A percentile compares a stretch with the other conserved stretches of the same genome.
Conservation (phyloP, 2,888 invertebrate genomes). For the Clitarchus hookeri region DNA sequence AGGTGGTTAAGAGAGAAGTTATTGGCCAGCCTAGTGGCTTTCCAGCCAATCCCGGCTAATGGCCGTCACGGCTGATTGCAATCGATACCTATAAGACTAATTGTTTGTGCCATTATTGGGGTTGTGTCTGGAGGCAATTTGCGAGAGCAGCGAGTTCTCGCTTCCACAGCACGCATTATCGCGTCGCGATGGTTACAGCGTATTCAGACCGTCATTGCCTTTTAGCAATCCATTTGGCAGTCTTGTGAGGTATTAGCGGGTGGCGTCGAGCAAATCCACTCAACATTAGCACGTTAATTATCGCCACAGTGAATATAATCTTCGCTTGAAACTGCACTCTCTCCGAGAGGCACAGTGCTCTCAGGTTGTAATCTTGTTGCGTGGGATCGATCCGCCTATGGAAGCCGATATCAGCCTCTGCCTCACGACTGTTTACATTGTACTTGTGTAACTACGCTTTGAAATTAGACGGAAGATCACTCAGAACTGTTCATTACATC, state of each 20-base stretch:
- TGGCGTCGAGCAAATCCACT: not conserved
- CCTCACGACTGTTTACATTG: too few relatives aligned
- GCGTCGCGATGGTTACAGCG: not conserved
- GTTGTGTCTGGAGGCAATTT: not conserved
- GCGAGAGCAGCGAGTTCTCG: not conserved
- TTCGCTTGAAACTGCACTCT: too few relatives aligned
- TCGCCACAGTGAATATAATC: not conserved
- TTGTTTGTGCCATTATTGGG: conserved; percentile 9
- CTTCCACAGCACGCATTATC: not conserved
- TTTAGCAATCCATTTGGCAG: not conserved
- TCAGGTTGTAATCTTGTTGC: too few relatives aligned
- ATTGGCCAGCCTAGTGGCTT: not conserved
- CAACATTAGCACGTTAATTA: not conserved
- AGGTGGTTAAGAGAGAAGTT: not conserved
- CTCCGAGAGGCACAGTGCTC: too few relatives aligned
- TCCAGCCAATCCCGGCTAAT: not conserved
- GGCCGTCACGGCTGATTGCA: not conserved
- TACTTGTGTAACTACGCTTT: too few relatives aligned
- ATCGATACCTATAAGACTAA: not conserved
- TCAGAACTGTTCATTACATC: too few relatives aligned
- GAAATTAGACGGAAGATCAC: too few relatives aligned
- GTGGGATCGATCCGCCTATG: too few relatives aligned
- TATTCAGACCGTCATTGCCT: not conserved
- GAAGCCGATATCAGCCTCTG: too few relatives aligned
- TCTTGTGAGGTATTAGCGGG: not conserved